Evolutionary conservation across 2,888 invertebrate species (phyloP), one percentile per base, ranked within the genome.

Genomic region (Pardosa pseudoannulata): DNA sequence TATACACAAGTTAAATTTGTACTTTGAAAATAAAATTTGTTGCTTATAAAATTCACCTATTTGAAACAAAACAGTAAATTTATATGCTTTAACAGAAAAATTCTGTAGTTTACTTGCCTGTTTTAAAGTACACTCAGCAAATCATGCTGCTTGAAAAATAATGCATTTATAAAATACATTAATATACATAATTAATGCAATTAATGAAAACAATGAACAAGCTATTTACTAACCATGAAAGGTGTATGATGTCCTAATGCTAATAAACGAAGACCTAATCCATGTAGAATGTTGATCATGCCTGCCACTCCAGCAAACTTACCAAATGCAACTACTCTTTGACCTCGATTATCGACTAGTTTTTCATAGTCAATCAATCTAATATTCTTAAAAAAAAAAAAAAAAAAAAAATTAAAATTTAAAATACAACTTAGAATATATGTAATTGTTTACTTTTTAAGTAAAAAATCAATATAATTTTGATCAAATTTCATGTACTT

Each of bases 191-290:
- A 29, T 19, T 19, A 65, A 31, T 13, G 19, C 29, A 65, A 16
- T 68, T 9, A 65, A 75, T 28, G 7, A 73, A 19, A 19, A 65
- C 7, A 19, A 27, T 13, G 9, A 13, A n/a, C 13, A 75, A 29
- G 5, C 39, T 13, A 3, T 0, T 62, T 32, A 83, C 90, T 91
- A 92, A 96, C 96, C 98, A 99, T 98, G 91, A 99, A 99, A 0
- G 99, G 99, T 0, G 99, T 99, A 91, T 99, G 99, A 91, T 99
- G 99, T 0, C 99, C 99, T 29, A 99, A 93, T 0, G 99, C 99
- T 78, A 99, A 93, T 1, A 98, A 93, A 71, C 99, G 93, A 41
- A 99, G 93, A 0, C 99, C 99, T 65, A 99, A 93, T 0, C 99
- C 99, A 91, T 99, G 99, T 19, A 99, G 93, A 90, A 99, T 99